Conservation (phyloP, 2,113 vertebrate species). For the Laticauda laticaudata region DNA sequence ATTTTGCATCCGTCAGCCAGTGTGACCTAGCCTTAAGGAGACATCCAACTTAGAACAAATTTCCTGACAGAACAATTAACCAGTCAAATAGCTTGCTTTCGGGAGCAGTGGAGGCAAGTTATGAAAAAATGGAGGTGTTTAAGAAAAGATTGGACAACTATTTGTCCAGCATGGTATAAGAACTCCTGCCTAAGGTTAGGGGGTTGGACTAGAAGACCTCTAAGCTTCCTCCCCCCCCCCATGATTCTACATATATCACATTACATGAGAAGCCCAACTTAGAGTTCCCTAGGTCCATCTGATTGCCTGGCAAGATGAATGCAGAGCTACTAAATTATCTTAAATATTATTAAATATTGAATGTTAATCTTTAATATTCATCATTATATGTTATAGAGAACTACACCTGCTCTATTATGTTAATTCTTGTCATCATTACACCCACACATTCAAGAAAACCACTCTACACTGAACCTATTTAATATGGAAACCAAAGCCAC, state of each 20-base stretch:
- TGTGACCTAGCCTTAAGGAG: no score
- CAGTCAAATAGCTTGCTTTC: no score
- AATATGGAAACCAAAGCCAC: not conserved
- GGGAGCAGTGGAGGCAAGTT: no score
- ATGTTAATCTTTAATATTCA: not conserved
- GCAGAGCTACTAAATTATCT: not conserved
- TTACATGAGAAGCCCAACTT: not conserved
- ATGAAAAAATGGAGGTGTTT: no score
- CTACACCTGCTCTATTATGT: not conserved
- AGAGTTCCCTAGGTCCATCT: not conserved
- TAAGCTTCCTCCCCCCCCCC: not conserved
- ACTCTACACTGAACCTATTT: not conserved
- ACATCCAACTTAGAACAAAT: no score
- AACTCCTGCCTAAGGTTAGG: no score
- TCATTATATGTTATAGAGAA: not conserved
- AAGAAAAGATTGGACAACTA: no score
- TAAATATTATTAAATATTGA: not conserved
- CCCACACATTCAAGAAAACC: not conserved
- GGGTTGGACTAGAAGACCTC: no score
- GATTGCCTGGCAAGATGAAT: not conserved
- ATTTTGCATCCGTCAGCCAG: no score
- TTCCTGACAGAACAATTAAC: no score
- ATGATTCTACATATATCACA: not conserved
- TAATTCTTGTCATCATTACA: not conserved
- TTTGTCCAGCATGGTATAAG: no score